Evolutionary conservation across 2,888 invertebrate species (phyloP).

Genomic region (Ariolimax columbianus): DNA sequence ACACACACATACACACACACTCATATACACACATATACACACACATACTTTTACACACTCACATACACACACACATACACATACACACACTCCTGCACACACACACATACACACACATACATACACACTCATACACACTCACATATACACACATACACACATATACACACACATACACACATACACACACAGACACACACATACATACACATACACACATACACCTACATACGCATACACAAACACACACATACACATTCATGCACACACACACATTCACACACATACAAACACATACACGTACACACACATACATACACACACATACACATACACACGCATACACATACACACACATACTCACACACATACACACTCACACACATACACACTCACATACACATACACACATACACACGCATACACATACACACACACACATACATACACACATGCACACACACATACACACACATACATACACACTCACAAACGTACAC

Average conservation of each 20-base stretch:
- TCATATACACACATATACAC: too few species aligned
- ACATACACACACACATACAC: too few species aligned
- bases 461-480: slow-evolving; percentile 40
- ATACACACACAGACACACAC: slow-evolving; percentile 15
- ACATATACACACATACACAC: slow-evolving; percentile 23
- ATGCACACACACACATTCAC: too few species aligned
- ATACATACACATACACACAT: slow-evolving; percentile 17
- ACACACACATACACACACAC: too few species aligned
- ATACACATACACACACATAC: slow-evolving; percentile 12
- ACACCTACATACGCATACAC: background rate
- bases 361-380: too few species aligned
- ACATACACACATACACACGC: slow-evolving; percentile 31
- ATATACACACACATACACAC: slow-evolving; percentile 5
- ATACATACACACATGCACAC: slow-evolving; percentile 36
- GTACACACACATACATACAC: slow-evolving; percentile 3
- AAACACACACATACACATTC: too few species aligned
- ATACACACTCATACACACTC: too few species aligned
- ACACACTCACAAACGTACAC: slow-evolving; percentile 19
- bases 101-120: too few species aligned
- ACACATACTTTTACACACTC: too few species aligned
- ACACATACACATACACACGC: slow-evolving; percentile 19
- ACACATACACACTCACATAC: too few species aligned
- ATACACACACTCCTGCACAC: too few species aligned
- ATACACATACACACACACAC: slow-evolving; percentile 1
- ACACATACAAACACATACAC: too few species aligned